These are phyloP conservation scores for Phacellophora camtschatica DNA, from an alignment of 30 jellyfish, hydroid and myxozoan genomes.

Conservation along the genomic window DNA sequence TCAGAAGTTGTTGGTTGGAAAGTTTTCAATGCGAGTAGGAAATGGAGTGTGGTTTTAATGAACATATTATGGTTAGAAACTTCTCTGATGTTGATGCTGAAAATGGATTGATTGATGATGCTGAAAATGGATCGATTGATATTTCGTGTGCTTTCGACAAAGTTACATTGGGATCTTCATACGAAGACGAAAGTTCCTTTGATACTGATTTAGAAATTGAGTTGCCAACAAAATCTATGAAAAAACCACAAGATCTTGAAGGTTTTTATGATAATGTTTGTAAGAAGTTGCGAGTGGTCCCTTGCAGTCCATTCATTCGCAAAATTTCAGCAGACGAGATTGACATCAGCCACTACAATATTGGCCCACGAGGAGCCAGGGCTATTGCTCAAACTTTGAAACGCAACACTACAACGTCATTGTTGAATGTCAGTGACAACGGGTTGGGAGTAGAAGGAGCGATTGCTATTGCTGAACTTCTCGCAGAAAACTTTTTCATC, in stretches of 20 bases:
- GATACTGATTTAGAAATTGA: conserved; percentile 62
- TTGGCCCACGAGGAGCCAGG: conserved; percentile 63
- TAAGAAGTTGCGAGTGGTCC: conserved; percentile 2
- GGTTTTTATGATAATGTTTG: conserved; percentile 21
- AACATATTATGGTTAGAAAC: no score
- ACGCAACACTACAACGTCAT: conserved; percentile 23
- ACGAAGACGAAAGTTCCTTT: background rate
- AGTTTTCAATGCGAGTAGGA: no score
- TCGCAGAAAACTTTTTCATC: conserved; percentile 40
- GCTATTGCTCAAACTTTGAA: conserved; percentile 52
- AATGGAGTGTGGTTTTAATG: no score
- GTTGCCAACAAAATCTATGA: background rate
- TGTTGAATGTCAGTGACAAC: conserved; percentile 50
- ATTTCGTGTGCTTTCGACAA: no score
- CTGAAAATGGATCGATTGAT: no score
- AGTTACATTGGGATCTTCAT: background rate
- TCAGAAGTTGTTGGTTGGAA: no score
- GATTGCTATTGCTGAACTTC: conserved; percentile 41
- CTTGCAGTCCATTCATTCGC: conserved; percentile 53
- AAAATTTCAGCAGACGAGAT: conserved; percentile 35
- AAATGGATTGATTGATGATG: no score
- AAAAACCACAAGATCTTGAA: background rate
- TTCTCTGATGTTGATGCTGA: no score
- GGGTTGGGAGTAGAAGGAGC: conserved; percentile 59
- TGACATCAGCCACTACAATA: conserved; percentile 51